Evolutionary conservation across 2,797 vertebrate genomes (phyloP).

Genomic region (Eleutherodactylus coqui): DNA sequence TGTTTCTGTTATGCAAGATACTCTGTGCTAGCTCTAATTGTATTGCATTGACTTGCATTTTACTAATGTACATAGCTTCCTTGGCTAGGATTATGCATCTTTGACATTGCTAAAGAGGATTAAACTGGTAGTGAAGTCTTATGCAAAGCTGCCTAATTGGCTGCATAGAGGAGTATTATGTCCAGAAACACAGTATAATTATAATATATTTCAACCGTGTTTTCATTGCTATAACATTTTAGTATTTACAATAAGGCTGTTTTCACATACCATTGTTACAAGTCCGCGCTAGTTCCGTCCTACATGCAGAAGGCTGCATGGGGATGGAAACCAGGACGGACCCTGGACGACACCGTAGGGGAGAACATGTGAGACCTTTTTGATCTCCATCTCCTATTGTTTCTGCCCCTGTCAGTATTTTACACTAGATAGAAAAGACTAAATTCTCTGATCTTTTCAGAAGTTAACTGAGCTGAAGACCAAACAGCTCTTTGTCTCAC

Average conservation of each 20-base stretch:
- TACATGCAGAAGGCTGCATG: too few relatives aligned
- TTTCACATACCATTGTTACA: too few relatives aligned
- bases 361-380: too few relatives aligned
- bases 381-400: too few relatives aligned
- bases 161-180: conserved; percentile 38
- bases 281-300: too few relatives aligned
- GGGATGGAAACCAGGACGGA: too few relatives aligned
- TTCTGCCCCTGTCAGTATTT: too few relatives aligned
- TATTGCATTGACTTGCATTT: not conserved
- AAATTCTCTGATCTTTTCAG: too few relatives aligned
- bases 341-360: too few relatives aligned
- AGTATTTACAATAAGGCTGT: not conserved
- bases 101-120: conserved; percentile 48
- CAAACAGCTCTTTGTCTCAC: too few relatives aligned
- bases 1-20: conserved; percentile 11
- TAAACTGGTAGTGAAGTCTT: conserved; percentile 18
- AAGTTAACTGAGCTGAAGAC: too few relatives aligned
- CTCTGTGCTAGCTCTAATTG: not conserved
- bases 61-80: not conserved
- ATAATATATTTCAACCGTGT: not conserved
- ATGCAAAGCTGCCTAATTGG: conserved; percentile 48
- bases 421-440: too few relatives aligned
- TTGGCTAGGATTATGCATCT: conserved; percentile 37
- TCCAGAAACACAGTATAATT: conserved; percentile 12
- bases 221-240: not conserved